Percentiles rank a stretch among this genome's conserved stretches.
phyloP scores from a whole-genome alignment of 1,140 invertebrate species.

The Philotrypesis tridentata region DNA sequence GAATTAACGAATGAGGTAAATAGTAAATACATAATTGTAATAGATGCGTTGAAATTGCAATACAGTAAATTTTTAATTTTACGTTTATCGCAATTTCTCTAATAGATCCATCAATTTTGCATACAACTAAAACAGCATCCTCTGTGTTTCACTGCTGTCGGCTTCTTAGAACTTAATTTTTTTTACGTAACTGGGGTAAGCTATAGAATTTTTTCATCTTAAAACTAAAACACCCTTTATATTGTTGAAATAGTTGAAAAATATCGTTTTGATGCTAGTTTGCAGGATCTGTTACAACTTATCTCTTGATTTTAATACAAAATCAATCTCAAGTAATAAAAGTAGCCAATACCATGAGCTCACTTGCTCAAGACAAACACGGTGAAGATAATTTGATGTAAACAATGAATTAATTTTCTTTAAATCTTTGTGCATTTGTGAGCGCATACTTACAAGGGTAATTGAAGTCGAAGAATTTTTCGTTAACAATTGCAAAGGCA shows the following conservation, averaged over 20 bases:
- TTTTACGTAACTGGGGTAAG: constrained; percentile 55
- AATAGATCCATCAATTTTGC: constrained; percentile 56
- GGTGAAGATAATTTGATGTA: too few relatives aligned
- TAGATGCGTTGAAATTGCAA: constrained; percentile 41
- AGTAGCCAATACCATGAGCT: not conserved
- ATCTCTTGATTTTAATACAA: constrained; percentile 80
- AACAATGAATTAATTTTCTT: too few relatives aligned
- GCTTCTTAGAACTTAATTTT: constrained; percentile 57
- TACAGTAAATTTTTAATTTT: constrained; percentile 52
- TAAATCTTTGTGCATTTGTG: too few relatives aligned
- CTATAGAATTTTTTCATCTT: not conserved
- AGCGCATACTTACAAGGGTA: too few relatives aligned
- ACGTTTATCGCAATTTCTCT: constrained; percentile 25
- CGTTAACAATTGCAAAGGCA: too few relatives aligned
- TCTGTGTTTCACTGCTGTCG: constrained; percentile 55
- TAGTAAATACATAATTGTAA: too few relatives aligned
- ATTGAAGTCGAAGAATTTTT: too few relatives aligned
- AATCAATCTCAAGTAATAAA: constrained; percentile 14
- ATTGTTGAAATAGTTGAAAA: not conserved
- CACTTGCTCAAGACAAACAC: too few relatives aligned
- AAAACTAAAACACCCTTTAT: not conserved
- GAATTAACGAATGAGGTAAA: not conserved
- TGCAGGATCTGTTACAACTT: constrained; percentile 79
- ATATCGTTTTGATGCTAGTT: constrained; percentile 53
- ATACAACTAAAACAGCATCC: constrained; percentile 58